Evolutionary conservation across 2,113 vertebrate genomes (phyloP).

Genomic region (Vanacampus margaritifer): DNA sequence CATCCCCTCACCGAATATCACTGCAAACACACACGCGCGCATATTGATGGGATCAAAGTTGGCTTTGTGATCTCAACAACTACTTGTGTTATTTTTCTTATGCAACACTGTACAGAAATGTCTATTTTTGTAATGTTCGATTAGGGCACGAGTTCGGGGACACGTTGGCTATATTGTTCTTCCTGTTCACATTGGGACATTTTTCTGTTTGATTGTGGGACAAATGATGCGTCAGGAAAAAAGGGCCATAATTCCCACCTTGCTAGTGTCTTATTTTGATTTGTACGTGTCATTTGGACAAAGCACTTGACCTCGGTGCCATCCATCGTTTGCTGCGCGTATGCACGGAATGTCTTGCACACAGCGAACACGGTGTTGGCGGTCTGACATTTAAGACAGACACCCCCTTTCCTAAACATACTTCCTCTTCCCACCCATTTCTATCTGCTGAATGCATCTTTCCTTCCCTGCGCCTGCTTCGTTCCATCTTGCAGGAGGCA

Average conservation of each 20-base stretch:
- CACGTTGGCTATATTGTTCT: constrained; percentile 64
- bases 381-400: neutral
- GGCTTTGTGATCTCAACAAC: constrained; percentile 9
- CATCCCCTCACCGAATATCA: constrained; percentile 44
- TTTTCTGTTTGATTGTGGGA: neutral
- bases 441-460: neutral
- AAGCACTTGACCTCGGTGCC: constrained; percentile 12
- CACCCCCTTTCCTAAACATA: no score
- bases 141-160: constrained; percentile 71
- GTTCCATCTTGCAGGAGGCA: constrained; percentile 21
- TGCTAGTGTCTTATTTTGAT: constrained; percentile 60
- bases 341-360: neutral
- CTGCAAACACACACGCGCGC: constrained; percentile 48
- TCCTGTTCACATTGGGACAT: constrained; percentile 38
- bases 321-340: neutral
- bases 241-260: constrained; percentile 70
- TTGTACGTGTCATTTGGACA: constrained; percentile 30
- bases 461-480: constrained; percentile 11
- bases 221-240: constrained; percentile 52
- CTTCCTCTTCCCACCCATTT: neutral
- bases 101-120: constrained; percentile 76
- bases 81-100: constrained; percentile 70
- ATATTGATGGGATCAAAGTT: constrained; percentile 40
- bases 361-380: neutral
- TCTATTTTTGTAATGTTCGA: constrained; percentile 78